Evolutionary conservation across 2,797 vertebrate genomes (phyloP).

Genomic region (Sebastes kiyomatsui): DNA sequence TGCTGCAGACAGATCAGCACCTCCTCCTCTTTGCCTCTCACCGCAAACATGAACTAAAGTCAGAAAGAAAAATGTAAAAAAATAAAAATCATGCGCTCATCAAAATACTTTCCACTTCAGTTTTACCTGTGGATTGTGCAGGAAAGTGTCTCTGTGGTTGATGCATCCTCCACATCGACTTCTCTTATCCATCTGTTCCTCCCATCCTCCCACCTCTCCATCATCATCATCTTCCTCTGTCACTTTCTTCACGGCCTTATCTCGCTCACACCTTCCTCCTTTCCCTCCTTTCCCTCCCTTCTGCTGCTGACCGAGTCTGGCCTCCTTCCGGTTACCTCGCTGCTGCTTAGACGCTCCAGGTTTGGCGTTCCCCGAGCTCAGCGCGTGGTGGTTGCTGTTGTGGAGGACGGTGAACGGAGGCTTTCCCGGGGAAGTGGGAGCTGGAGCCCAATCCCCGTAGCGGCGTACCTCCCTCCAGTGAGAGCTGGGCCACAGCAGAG

Average conservation of each 20-base stretch:
- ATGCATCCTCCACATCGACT: conserved; percentile 87
- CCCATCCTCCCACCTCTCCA: conserved; percentile 47
- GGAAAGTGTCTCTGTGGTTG: conserved; percentile 86
- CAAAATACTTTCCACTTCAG: neutral
- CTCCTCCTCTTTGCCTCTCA: conserved; percentile 76
- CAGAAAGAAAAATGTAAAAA: neutral
- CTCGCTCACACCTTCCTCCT: neutral
- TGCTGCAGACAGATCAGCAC: conserved; percentile 87
- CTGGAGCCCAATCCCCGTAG: conserved; percentile 76
- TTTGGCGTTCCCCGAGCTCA: conserved; percentile 14
- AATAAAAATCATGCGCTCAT: neutral
- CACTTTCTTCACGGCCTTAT: conserved; percentile 1
- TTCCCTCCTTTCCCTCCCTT: conserved; percentile 22
- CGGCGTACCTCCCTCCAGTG: conserved; percentile 80
- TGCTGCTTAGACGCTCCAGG: conserved; percentile 32
- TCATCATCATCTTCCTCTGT: neutral
- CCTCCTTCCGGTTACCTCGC: conserved; percentile 72
- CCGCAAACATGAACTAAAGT: conserved; percentile 84
- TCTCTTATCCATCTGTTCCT: conserved; percentile 72
- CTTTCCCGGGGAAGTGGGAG: conserved; percentile 26
- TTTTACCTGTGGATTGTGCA: conserved; percentile 86
- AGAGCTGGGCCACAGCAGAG: conserved; percentile 77
- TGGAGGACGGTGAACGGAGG: neutral
- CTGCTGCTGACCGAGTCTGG: conserved; percentile 58
- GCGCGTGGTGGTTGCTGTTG: neutral